Evolutionary conservation across 1,140 invertebrate genomes (phyloP), one percentile per base, ranked within the genome.

Genomic region (Neotoxoptera formosana): DNA sequence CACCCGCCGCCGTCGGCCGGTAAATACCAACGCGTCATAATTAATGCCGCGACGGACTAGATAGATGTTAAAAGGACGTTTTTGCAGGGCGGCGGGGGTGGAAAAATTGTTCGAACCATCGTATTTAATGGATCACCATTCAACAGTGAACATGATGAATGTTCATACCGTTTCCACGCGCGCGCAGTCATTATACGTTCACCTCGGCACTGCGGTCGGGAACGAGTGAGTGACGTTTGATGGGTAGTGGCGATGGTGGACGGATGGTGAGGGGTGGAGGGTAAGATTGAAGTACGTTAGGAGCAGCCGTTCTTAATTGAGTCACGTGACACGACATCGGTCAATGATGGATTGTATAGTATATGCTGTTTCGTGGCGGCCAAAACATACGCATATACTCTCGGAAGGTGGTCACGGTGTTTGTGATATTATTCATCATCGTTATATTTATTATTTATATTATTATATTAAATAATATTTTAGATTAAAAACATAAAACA

Each of bases 111-210:
- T 83, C 48, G 30, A 51, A 53, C 47, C 76, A 48, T 14, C n/a
- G n/a, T 92, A 36, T 92, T 47, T 92, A 92, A 92, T 92, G 91
- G 91, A 92, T 92, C 76, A 83, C 45, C 91, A 92, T 92, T 92
- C 91, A 92, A 41, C 91, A 92, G 30, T 34, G 76, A 92, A 92
- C 91, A 83, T 92, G 91, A 92, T 92, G 91, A 92, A 92, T 92
- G 91, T 81, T 92, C 84, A 76, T 51, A 83, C 9, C 67, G 47
- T 92, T n/a, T 84, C 76, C 23, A 41, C 30, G 21, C 60, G 21
- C 60, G 4, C 76, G 60, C 83, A 92, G 91, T 84, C 60, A 92
- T 92, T 92, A 92, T 92, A 30, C 91, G 45, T 36, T 51, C 76
- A 36, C 76, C 67, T 83, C n/a, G 6, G 25, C 53, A 8, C 6